These are phyloP conservation scores for Marmota flaviventris DNA, from an alignment of 2,113 vertebrate genomes.

Conservation along the genomic window DNA sequence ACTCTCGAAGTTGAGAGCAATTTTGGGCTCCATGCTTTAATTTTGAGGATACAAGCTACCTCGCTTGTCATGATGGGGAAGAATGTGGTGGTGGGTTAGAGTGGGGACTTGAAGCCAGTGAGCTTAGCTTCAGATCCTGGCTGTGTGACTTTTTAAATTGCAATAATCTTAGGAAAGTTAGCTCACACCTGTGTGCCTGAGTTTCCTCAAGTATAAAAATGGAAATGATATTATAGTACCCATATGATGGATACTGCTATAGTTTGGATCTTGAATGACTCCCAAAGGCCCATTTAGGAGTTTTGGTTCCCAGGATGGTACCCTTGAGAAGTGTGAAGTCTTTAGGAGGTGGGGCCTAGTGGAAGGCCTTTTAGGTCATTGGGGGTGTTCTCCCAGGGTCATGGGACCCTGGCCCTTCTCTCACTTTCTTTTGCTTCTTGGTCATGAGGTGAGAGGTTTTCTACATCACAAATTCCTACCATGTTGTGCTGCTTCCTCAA, in stretches of 20 bases:
- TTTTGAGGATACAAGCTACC: background rate
- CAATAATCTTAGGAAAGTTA: background rate
- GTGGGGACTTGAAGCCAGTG: background rate
- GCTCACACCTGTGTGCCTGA: background rate
- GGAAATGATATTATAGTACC: background rate
- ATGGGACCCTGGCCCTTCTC: background rate
- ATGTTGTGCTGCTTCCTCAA: background rate
- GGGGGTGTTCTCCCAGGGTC: background rate
- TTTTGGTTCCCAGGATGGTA: background rate
- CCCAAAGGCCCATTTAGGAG: background rate
- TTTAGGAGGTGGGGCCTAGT: background rate
- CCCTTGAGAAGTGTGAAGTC: background rate
- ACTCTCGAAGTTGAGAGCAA: conserved; percentile 22
- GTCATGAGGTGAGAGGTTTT: background rate
- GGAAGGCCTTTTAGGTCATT: background rate
- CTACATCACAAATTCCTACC: background rate
- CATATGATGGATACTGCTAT: background rate
- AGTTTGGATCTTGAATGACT: background rate
- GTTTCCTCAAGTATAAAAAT: background rate
- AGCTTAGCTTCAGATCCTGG: background rate
- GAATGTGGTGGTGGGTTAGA: background rate
- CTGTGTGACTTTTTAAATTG: background rate
- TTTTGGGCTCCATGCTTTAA: conserved; percentile 5
- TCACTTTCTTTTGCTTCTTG: background rate
- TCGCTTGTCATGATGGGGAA: background rate